Conservation (phyloP, 2,888 invertebrate species). For the Acanthosoma haemorrhoidale region DNA sequence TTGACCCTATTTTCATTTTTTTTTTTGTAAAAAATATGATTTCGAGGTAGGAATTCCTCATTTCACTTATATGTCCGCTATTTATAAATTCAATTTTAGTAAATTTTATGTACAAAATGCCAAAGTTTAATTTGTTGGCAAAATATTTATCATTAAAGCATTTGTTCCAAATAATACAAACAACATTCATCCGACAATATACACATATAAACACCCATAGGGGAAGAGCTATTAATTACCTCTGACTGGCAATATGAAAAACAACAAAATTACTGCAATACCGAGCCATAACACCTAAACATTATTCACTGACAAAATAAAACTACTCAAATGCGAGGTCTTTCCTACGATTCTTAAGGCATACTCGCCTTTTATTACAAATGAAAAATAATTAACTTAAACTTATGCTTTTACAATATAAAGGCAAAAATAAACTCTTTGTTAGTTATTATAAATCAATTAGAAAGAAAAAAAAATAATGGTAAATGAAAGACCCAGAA, state of each 20-base stretch:
- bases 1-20: conserved; percentile 33
- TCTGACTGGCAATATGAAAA: background rate
- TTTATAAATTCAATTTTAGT: conserved; percentile 20
- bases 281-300: background rate
- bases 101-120: conserved; percentile 21
- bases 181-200: conserved; percentile 4
- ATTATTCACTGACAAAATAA: conserved; percentile 16
- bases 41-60: conserved; percentile 9
- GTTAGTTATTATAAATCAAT: background rate
- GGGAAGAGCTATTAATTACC: background rate
- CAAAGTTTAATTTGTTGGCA: background rate
- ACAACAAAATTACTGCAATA: background rate
- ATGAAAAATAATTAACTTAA: conserved; percentile 5
- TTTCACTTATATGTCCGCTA: background rate
- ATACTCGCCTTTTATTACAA: background rate
- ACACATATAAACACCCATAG: conserved; percentile 16
- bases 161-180: conserved; percentile 22
- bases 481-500: conserved; percentile 14
- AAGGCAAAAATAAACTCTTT: background rate
- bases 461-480: background rate
- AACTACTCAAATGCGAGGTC: conserved; percentile 25
- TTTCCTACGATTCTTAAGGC: conserved; percentile 26
- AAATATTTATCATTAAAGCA: conserved; percentile 6
- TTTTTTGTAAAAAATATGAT: conserved; percentile 28
- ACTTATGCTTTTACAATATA: background rate